phyloP scores from a whole-genome alignment of 2,113 vertebrate species.

The Muntiacus muntjak region DNA sequence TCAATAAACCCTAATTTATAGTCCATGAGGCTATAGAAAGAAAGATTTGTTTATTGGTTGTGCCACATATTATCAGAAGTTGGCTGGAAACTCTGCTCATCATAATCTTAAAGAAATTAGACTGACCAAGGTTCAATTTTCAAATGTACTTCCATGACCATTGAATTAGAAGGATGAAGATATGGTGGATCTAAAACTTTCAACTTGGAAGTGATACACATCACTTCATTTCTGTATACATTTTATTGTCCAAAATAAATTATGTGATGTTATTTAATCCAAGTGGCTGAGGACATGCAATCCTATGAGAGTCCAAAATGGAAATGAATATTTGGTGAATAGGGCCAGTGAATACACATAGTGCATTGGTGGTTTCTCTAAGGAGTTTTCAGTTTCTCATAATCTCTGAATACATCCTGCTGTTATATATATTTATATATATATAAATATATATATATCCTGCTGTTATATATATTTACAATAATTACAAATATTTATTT shows the following conservation, averaged over 20 bases:
- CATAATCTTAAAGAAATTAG: background rate
- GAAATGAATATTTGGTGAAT: background rate
- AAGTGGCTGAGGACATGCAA: background rate
- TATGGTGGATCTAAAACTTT: background rate
- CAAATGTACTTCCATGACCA: background rate
- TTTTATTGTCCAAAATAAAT: background rate
- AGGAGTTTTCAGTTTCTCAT: background rate
- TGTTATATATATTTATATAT: background rate
- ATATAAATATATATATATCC: background rate
- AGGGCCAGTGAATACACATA: background rate
- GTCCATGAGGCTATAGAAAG: background rate
- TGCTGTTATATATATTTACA: background rate
- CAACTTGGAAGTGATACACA: background rate
- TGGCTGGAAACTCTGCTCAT: background rate
- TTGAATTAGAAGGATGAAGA: background rate
- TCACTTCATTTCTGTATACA: background rate
- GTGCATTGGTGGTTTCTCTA: background rate
- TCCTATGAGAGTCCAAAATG: background rate
- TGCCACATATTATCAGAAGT: background rate
- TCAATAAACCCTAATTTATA: background rate
- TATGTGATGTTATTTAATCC: background rate
- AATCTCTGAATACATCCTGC: background rate
- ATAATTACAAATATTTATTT: background rate
- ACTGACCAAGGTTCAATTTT: background rate
- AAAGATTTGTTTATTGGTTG: background rate